Percentiles rank a stretch among this genome's conserved stretches.
These are phyloP conservation scores for Spicauda simplicius DNA, from an alignment of 2,888 invertebrate species.

Conservation along the genomic window DNA sequence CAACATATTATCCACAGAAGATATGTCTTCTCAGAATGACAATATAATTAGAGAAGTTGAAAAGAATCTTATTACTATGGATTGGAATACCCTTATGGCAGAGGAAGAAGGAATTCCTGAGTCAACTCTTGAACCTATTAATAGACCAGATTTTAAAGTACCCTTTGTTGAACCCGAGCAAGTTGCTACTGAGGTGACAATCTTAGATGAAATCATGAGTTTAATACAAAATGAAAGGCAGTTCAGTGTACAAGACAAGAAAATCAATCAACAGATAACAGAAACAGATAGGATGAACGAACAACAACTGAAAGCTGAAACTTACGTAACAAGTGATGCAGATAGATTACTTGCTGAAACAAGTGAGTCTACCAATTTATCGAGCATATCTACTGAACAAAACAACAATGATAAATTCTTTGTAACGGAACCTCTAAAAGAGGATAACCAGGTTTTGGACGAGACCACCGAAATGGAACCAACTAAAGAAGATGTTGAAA, in stretches of 20 bases:
- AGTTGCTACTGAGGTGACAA: slow-evolving; percentile 74
- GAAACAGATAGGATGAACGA: slow-evolving; percentile 18
- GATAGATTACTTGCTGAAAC: slow-evolving; percentile 17
- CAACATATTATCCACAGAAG: neutral
- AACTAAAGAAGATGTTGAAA: slow-evolving; percentile 61
- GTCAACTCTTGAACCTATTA: slow-evolving; percentile 54
- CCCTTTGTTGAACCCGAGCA: slow-evolving; percentile 47
- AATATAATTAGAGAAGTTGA: slow-evolving; percentile 3
- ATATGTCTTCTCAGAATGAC: neutral
- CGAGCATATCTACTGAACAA: slow-evolving; percentile 60
- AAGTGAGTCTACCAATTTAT: neutral
- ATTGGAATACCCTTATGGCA: slow-evolving; percentile 75
- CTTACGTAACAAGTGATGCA: slow-evolving; percentile 20
- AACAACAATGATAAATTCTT: slow-evolving; percentile 75
- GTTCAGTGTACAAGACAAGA: slow-evolving; percentile 34
- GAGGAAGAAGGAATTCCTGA: slow-evolving; percentile 66
- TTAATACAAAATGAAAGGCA: slow-evolving; percentile 42
- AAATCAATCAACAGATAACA: neutral
- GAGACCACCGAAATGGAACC: slow-evolving; percentile 64
- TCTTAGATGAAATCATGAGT: slow-evolving; percentile 58
- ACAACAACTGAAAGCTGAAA: slow-evolving; percentile 38
- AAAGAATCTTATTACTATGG: slow-evolving; percentile 56
- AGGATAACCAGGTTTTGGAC: slow-evolving; percentile 62
- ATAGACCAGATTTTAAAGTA: slow-evolving; percentile 46
- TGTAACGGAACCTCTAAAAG: slow-evolving; percentile 55